Conservation (phyloP, 2,797 vertebrate species). For the Sparidentex hasta region DNA sequence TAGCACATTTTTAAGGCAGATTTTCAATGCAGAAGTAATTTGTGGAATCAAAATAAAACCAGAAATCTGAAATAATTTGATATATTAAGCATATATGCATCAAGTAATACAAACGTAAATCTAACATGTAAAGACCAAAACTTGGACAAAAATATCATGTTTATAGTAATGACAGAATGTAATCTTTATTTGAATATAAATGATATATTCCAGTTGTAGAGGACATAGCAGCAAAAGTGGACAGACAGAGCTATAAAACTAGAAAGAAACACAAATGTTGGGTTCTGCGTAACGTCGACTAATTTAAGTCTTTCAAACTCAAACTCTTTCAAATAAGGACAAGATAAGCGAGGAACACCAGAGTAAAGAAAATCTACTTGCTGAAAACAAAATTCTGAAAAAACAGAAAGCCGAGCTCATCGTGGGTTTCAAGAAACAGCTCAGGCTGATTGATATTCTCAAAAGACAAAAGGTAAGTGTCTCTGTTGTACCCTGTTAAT, state of each 20-base stretch:
- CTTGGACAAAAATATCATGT: not conserved
- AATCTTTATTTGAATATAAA: slow-evolving; percentile 15
- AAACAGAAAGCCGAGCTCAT: slow-evolving; percentile 96
- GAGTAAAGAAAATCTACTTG: slow-evolving; percentile 89
- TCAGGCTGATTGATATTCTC: slow-evolving; percentile 95
- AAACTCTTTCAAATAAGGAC: slow-evolving; percentile 82
- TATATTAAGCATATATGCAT: not conserved
- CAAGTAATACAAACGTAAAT: not conserved
- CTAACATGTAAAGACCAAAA: not conserved
- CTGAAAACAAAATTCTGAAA: slow-evolving; percentile 94
- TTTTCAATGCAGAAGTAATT: not conserved
- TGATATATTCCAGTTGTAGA: not conserved
- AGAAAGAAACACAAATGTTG: not conserved
- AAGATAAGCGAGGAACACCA: slow-evolving; percentile 88
- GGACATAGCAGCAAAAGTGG: not conserved
- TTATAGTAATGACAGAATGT: not conserved
- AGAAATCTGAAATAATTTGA: not conserved
- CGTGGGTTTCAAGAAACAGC: slow-evolving; percentile 94
- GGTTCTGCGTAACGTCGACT: not conserved
- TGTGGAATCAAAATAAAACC: not conserved
- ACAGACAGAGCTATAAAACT: not conserved
- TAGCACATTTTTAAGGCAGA: too few relatives aligned
- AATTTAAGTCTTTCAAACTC: slow-evolving; percentile 10
- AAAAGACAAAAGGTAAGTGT: slow-evolving; percentile 94
- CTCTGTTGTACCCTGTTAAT: not conserved